Evolutionary conservation across 2,888 invertebrate species (phyloP).

Genomic region (Melikaiella ostensackeni): DNA sequence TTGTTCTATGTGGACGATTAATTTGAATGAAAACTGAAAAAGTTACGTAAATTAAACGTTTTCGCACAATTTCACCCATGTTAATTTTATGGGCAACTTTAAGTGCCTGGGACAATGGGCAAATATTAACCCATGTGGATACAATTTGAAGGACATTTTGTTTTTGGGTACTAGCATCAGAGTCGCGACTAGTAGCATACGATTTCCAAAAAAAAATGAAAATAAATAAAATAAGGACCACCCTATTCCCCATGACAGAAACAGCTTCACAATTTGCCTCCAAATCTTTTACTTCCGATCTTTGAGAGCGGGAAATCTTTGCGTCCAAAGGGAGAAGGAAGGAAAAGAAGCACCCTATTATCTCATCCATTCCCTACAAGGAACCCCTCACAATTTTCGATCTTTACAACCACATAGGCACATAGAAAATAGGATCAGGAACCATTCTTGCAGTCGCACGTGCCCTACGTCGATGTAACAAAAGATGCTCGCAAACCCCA

Average conservation of each 20-base stretch:
- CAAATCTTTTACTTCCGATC: conserved; percentile 22
- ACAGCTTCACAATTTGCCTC: conserved; percentile 9
- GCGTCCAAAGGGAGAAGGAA: conserved; percentile 20
- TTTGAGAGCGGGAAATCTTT: conserved; percentile 1
- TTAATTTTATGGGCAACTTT: too few relatives aligned
- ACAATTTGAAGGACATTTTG: too few relatives aligned
- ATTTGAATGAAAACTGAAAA: too few relatives aligned
- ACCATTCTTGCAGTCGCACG: conserved; percentile 62
- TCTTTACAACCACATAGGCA: conserved; percentile 47
- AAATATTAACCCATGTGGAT: too few relatives aligned
- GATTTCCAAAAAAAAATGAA: too few relatives aligned
- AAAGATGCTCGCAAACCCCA: conserved; percentile 58
- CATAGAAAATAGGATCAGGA: conserved; percentile 45
- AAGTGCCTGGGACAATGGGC: too few relatives aligned
- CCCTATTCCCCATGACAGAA: not conserved
- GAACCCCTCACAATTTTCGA: conserved; percentile 49
- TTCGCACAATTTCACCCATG: too few relatives aligned
- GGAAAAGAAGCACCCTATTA: conserved; percentile 49
- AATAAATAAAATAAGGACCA: too few relatives aligned
- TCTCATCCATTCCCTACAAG: conserved; percentile 48
- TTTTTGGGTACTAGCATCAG: too few relatives aligned
- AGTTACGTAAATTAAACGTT: too few relatives aligned
- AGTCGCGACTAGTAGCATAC: too few relatives aligned
- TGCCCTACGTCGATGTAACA: conserved; percentile 58
- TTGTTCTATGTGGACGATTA: too few relatives aligned